Evolutionary conservation across 1,140 invertebrate genomes (phyloP), one percentile per base, ranked within the genome.

Genomic region (Parapsyche elsis): DNA sequence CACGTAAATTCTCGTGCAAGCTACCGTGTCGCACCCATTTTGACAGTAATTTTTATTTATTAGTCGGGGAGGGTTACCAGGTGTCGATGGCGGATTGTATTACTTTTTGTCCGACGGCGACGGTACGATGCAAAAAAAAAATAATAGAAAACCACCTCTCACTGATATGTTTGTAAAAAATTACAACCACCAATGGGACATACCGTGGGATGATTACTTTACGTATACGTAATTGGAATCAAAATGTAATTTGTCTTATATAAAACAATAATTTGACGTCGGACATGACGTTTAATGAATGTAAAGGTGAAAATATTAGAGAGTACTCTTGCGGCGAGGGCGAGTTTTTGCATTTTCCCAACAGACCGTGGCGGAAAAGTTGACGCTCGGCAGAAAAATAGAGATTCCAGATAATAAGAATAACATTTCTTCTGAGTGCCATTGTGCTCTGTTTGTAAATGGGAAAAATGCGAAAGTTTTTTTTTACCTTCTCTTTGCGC

Each of bases 31-130:
- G 44, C 59, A 45, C 16, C 30, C 71, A 24, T 14, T 78, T 30
- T 81, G 81, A 81, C 81, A 81, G 81, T 81, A 81, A 81, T 81
- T 81, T 81, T 81, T 81, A 81, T 81, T 81, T 81, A 81, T 81
- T 81, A 81, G 81, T 26, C 9, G 16, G 67, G 1, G 30, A n/a
- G 30, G 78, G 38, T 76, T 57, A 44, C 57, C 81, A 81, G 81
- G 81, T 81, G 81, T 44, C 67, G 81, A 76, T 79, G 78, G 78
- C 78, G 74, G 59, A 76, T 71, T 76, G 71, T 76, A 79, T 79
- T 77, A 44, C 59, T 77, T 77, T 77, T 64, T 59, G 45, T 57
- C 73, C 44, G 23, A 53, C 23, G 49, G 1, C 24, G 73, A n/a
- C 19, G 24, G 12, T 53, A 53, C 49, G 12, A 2, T 14, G 16